Conservation (phyloP, 2,888 invertebrate species). For the Latheticus oryzae region DNA sequence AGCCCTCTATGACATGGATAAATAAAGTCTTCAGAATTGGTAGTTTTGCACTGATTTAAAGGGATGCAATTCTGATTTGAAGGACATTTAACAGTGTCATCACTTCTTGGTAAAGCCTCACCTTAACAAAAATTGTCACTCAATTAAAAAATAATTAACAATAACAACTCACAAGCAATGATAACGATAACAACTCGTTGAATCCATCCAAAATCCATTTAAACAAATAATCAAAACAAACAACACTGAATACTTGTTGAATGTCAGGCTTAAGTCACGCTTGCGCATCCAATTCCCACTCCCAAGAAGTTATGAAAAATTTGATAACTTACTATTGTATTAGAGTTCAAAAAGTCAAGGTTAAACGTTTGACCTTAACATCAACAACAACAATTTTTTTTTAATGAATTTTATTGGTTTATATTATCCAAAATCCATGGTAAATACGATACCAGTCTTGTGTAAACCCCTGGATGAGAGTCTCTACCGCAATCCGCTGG, state of each 20-base stretch:
- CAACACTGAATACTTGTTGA: conserved; percentile 16
- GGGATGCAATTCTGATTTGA: conserved; percentile 20
- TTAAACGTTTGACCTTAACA: too few species aligned
- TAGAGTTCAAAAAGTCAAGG: neutral
- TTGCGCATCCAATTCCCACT: conserved; percentile 8
- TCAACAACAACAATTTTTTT: conserved; percentile 5
- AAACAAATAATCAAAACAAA: conserved; percentile 23
- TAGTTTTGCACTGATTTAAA: conserved; percentile 11
- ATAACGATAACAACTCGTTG: neutral
- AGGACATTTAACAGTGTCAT: conserved; percentile 24
- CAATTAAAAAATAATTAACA: neutral
- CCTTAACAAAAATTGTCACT: neutral
- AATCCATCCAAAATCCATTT: conserved; percentile 21
- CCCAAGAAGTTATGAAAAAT: conserved; percentile 11
- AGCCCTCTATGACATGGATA: conserved; percentile 48
- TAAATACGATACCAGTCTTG: conserved; percentile 72
- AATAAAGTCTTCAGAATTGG: conserved; percentile 13
- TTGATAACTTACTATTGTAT: neutral
- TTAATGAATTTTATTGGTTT: neutral
- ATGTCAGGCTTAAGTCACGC: conserved; percentile 24
- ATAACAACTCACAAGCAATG: conserved; percentile 15
- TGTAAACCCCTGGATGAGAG: conserved; percentile 79
- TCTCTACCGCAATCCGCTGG: conserved; percentile 64
- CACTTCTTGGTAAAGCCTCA: neutral
- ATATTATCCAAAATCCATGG: conserved; percentile 73